Evolutionary conservation across 2,113 vertebrate species (phyloP).

Genomic region (Zapus hudsonius): DNA sequence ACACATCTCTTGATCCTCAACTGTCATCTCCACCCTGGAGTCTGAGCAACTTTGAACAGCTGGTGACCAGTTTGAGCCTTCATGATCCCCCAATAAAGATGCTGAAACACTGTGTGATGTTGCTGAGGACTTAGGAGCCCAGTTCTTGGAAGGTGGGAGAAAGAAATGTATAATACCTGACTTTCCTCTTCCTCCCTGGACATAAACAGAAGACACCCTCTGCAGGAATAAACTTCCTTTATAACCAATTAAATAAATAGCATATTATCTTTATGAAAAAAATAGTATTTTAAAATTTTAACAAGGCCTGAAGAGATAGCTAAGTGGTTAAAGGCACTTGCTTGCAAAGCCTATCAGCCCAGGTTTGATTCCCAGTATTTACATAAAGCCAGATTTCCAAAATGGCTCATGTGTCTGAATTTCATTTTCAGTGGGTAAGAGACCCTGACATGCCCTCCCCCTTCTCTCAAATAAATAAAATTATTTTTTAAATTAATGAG

Average conservation of each 20-base stretch:
- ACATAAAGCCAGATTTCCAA: too few relatives aligned
- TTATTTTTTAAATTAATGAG: neutral
- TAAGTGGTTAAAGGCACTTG: too few relatives aligned
- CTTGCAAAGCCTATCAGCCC: too few relatives aligned
- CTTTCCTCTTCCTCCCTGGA: conserved; percentile 25
- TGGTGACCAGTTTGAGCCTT: conserved; percentile 87
- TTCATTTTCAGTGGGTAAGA: too few relatives aligned
- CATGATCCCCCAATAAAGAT: conserved; percentile 82
- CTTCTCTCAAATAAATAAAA: too few relatives aligned
- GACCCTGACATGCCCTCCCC: too few relatives aligned
- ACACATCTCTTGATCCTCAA: conserved; percentile 66
- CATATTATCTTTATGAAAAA: too few relatives aligned
- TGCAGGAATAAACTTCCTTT: conserved; percentile 80
- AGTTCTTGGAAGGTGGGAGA: neutral
- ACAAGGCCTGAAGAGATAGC: too few relatives aligned
- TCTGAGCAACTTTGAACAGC: conserved; percentile 85
- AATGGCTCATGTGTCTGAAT: too few relatives aligned
- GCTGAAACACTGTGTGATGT: neutral
- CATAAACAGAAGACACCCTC: conserved; percentile 60
- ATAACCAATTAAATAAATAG: conserved; percentile 52
- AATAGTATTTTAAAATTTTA: too few relatives aligned
- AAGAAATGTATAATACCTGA: neutral
- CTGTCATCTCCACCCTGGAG: conserved; percentile 84
- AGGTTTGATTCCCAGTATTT: too few relatives aligned
- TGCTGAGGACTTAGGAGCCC: conserved; percentile 2